These are phyloP conservation scores for Phrynocephalus guinanensis DNA, from an alignment of 2,797 vertebrate species.

Conservation along the genomic window DNA sequence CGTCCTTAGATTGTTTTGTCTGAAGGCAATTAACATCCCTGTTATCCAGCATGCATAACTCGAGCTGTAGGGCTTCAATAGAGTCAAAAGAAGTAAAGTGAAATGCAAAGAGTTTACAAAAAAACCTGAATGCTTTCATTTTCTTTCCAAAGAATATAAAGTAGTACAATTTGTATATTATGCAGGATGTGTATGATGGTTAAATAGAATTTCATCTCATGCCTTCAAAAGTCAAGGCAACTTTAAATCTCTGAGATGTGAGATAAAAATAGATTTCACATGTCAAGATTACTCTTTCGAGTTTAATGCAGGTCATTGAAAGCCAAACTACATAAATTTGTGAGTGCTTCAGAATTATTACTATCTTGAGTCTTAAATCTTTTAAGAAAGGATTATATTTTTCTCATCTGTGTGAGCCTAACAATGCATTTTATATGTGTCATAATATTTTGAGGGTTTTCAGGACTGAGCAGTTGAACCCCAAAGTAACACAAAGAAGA, in stretches of 20 bases:
- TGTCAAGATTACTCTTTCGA: neutral
- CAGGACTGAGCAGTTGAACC: neutral
- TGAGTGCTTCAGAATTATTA: neutral
- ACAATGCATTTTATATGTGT: neutral
- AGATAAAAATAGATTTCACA: neutral
- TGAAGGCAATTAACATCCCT: too few relatives aligned
- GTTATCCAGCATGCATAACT: neutral
- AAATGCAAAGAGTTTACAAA: neutral
- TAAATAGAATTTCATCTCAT: neutral
- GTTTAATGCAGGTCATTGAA: slow-evolving; percentile 4
- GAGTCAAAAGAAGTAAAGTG: neutral
- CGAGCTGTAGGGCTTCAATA: neutral
- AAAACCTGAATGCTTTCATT: neutral
- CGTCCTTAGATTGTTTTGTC: too few relatives aligned
- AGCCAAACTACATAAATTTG: slow-evolving; percentile 1
- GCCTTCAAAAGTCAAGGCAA: neutral
- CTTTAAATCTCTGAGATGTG: neutral
- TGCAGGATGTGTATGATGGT: neutral
- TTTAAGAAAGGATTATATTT: neutral
- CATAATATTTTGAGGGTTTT: neutral
- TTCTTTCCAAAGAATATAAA: neutral
- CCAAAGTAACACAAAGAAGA: neutral
- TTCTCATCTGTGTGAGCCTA: neutral
- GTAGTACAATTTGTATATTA: neutral
- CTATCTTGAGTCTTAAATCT: neutral